Percentiles rank a stretch among this genome's conserved stretches.
Evolutionary conservation across 2,888 invertebrate species (phyloP).

Genomic region (Acanthococcus lagerstroemiae): DNA sequence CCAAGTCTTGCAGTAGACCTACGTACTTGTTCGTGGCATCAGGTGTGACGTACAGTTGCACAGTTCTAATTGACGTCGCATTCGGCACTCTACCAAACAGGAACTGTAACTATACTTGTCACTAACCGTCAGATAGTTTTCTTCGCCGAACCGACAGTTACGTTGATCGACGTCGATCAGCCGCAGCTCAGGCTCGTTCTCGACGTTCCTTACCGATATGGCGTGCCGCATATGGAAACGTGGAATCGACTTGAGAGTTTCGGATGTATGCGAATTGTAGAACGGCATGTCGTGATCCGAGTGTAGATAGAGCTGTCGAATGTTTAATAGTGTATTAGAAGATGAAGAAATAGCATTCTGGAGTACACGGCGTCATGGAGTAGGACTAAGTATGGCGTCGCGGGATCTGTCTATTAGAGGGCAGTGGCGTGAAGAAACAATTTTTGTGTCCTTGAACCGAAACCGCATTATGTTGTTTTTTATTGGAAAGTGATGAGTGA

Average conservation of each 20-base stretch:
- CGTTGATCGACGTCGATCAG: conserved; percentile 54
- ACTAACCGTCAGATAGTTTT: conserved; percentile 53
- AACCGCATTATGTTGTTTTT: no score
- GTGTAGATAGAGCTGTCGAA: conserved; percentile 47
- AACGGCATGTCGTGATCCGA: conserved; percentile 60
- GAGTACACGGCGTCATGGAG: no score
- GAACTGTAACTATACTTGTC: conserved; percentile 61
- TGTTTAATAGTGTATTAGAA: neutral
- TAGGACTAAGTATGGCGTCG: no score
- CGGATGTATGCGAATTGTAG: conserved; percentile 53
- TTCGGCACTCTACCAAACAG: conserved; percentile 60
- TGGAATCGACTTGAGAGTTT: conserved; percentile 50
- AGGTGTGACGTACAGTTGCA: conserved; percentile 62
- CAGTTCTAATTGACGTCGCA: conserved; percentile 49
- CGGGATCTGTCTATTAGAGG: no score
- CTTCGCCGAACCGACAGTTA: conserved; percentile 59
- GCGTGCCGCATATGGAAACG: conserved; percentile 46
- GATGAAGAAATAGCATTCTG: neutral
- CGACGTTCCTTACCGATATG: conserved; percentile 48
- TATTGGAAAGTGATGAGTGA: no score
- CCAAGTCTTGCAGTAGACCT: no score
- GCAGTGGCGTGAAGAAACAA: no score
- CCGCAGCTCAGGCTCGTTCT: conserved; percentile 55
- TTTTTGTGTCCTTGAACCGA: no score
- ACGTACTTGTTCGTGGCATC: conserved; percentile 52